Conservation (phyloP, 2,797 vertebrate genomes). For the Acanthurus leucopareius region DNA sequence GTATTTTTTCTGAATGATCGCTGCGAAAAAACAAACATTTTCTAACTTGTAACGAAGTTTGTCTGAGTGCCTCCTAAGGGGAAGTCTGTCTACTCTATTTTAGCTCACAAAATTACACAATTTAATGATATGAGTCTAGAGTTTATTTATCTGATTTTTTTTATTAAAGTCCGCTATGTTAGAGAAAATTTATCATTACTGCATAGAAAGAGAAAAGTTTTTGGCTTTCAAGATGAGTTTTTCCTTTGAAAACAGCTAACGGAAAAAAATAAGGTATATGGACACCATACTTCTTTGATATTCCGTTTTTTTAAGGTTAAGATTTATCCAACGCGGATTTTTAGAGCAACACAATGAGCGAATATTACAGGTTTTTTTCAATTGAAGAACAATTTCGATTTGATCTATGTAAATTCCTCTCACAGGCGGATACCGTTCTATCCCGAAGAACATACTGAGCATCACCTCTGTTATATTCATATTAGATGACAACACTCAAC, state of each 20-base stretch:
- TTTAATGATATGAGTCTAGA: background rate
- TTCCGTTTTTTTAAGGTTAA: background rate
- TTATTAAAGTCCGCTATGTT: slow-evolving; percentile 3
- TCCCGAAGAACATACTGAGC: background rate
- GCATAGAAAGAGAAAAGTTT: background rate
- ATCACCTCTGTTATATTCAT: background rate
- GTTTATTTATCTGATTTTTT: slow-evolving; percentile 4
- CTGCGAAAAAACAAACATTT: slow-evolving; percentile 28
- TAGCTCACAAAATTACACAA: slow-evolving; percentile 19
- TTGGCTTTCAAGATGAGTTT: background rate
- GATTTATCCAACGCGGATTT: background rate
- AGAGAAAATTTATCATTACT: slow-evolving; percentile 4
- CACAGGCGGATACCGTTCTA: background rate
- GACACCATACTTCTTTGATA: background rate
- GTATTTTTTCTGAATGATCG: background rate
- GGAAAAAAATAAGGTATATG: background rate
- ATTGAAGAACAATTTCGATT: background rate
- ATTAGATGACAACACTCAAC: background rate
- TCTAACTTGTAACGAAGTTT: slow-evolving; percentile 52
- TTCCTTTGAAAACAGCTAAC: background rate
- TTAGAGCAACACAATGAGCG: too few relatives aligned
- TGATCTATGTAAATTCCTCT: background rate
- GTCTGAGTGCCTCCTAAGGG: slow-evolving; percentile 8
- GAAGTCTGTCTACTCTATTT: background rate
- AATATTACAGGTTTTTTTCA: background rate